Base-by-base conservation (phyloP, 2,888 invertebrate species). In the Crossocerus cetratus region DNA sequence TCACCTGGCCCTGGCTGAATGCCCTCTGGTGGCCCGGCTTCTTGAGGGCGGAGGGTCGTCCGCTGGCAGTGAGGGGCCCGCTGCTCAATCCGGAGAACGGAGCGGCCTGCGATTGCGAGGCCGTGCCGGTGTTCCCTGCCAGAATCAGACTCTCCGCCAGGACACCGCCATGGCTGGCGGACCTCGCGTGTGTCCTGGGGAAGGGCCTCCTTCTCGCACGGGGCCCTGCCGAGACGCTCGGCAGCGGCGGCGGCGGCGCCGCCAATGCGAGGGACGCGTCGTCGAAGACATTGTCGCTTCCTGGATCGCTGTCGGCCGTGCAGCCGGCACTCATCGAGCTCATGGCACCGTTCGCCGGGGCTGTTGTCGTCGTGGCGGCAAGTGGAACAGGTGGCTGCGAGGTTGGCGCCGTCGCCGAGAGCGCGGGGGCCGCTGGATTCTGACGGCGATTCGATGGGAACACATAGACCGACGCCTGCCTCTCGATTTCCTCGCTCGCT, bases 1-100 rank as follows among this genome's bases (percentile, higher is more conserved):
- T 93, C 76, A 97, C 96, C 91, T 96, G 96, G 0, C 97, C 97
- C 86, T 97, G 97, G 4, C 96, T 96, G 84, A 96, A 94, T 62
- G 97, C 97, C 71, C 96, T 93, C 88, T 96, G 96, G 87, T 97
- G 96, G 1, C 96, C 93, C 14, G 92, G 94, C 70, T 94, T 94
- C 88, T 95, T 96, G 85, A 96, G 92, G 3, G 93, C 93, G 16
- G 93, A 93, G 0, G 95, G 95, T 44, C 96, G 92, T 21, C 71
- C 71, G 11, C 32, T 32, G 49, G n/a, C 2, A 0, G 49, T 49
- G 1, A 49, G 14, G 3, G 63, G 54, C 22, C 62, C 65, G 32
- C 89, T 87, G 49, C 86, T 86, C 63, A 87, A 86, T 61, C 90
- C 88, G 2, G 83, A 79, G 65, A 83, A 56, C 0, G 80, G 76